Percentiles rank a stretch among this genome's conserved stretches.
These are phyloP conservation scores for Hippoglossus hippoglossus DNA, from an alignment of 2,797 vertebrate genomes.

Conservation along the genomic window DNA sequence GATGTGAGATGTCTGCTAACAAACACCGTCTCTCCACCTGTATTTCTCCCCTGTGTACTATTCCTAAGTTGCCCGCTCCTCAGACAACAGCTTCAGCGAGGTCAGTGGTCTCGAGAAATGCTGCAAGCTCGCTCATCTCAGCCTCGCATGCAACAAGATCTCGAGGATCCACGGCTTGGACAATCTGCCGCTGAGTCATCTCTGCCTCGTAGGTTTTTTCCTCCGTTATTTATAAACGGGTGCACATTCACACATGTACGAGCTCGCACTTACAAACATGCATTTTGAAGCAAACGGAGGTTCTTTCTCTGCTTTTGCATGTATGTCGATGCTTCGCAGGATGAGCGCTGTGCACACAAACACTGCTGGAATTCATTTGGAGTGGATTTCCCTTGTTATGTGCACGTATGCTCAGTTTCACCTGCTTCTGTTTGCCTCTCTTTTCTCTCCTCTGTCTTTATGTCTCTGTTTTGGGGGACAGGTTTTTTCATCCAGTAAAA, in stretches of 20 bases:
- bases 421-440: slow-evolving; percentile 29
- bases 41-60: neutral
- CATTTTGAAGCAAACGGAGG: too few species aligned
- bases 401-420: slow-evolving; percentile 21
- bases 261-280: too few species aligned
- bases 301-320: too few species aligned
- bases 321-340: neutral
- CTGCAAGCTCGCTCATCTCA: slow-evolving; percentile 85
- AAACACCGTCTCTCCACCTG: too few species aligned
- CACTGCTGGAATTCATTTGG: neutral
- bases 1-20: neutral
- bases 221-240: neutral
- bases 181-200: slow-evolving; percentile 84
- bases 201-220: slow-evolving; percentile 86
- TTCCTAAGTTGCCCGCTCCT: slow-evolving; percentile 48
- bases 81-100: slow-evolving; percentile 89
- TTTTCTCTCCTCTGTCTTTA: slow-evolving; percentile 23
- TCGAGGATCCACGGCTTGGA: slow-evolving; percentile 81
- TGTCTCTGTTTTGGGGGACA: slow-evolving; percentile 58
- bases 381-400: neutral
- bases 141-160: slow-evolving; percentile 90
- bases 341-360: neutral
- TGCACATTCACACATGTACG: neutral
- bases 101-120: slow-evolving; percentile 90
- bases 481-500: slow-evolving; percentile 59